Conservation (phyloP, 2,113 vertebrate species). For the Lasiurus cinereus region DNA sequence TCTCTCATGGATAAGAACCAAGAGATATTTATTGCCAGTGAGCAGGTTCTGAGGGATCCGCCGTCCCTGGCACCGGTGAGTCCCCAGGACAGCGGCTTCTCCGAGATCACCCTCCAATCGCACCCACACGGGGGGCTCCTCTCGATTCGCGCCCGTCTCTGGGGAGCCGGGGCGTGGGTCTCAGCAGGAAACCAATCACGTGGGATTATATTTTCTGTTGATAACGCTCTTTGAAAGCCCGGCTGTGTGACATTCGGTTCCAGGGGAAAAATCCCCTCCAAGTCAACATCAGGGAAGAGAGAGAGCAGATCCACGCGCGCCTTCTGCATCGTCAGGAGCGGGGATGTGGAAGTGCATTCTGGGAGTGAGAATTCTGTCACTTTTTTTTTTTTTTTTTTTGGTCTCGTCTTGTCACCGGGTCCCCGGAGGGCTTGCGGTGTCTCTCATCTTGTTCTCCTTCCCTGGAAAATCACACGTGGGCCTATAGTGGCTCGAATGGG, state of each 20-base stretch:
- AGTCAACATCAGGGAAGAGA: slow-evolving; percentile 60
- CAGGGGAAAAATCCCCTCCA: neutral
- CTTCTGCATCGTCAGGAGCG: neutral
- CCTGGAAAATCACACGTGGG: neutral
- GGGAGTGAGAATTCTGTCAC: neutral
- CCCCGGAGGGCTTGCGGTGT: slow-evolving; percentile 23
- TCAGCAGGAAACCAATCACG: slow-evolving; percentile 70
- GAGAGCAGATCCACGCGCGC: neutral
- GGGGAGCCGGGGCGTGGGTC: slow-evolving; percentile 67
- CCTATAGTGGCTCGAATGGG: slow-evolving; percentile 59
- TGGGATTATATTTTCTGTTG: slow-evolving; percentile 77
- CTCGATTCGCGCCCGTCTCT: slow-evolving; percentile 41
- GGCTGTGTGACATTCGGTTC: neutral
- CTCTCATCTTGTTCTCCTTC: slow-evolving; percentile 55
- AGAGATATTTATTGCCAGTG: slow-evolving; percentile 95
- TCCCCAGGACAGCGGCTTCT: slow-evolving; percentile 85
- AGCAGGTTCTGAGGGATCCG: slow-evolving; percentile 94
- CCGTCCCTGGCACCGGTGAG: slow-evolving; percentile 93
- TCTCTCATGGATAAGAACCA: slow-evolving; percentile 93
- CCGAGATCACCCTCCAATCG: slow-evolving; percentile 69
- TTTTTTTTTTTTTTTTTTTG: neutral
- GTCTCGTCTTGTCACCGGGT: slow-evolving; percentile 11
- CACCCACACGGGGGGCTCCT: neutral
- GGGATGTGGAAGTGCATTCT: neutral
- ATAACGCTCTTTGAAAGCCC: slow-evolving; percentile 61